phyloP scores from a whole-genome alignment of 2,888 invertebrate genomes.

The Ophioninae sp. region DNA sequence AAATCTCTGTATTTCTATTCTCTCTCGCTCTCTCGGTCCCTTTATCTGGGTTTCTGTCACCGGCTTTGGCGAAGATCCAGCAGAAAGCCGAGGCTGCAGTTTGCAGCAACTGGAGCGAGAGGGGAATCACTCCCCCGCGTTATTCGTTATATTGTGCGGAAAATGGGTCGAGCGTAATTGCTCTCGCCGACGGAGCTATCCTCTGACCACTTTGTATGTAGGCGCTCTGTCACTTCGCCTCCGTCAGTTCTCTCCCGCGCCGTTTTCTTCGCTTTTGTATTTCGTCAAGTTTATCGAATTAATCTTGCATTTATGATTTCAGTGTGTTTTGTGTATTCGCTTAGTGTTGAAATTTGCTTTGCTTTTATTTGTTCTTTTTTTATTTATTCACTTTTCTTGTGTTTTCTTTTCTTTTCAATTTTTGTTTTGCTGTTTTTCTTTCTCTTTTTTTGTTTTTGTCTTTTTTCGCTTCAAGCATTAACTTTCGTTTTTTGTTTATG shows the following conservation, averaged over 20 bases:
- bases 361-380: neutral
- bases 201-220: slow-evolving; percentile 45
- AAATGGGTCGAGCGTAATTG: slow-evolving; percentile 79
- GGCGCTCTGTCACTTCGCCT: slow-evolving; percentile 1
- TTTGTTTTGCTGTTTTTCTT: neutral
- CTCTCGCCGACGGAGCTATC: slow-evolving; percentile 63
- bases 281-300: neutral
- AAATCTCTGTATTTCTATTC: slow-evolving; percentile 35
- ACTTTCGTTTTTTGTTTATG: slow-evolving; percentile 50
- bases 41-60: slow-evolving; percentile 58
- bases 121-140: slow-evolving; percentile 54
- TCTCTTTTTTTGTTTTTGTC: too few relatives aligned
- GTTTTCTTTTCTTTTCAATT: neutral
- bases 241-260: slow-evolving; percentile 19
- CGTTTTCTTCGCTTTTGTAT: slow-evolving; percentile 13
- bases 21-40: slow-evolving; percentile 10
- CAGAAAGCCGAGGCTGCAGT: slow-evolving; percentile 66
- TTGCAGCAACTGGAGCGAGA: slow-evolving; percentile 53
- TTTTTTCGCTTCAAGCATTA: neutral
- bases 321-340: neutral
- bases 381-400: neutral
- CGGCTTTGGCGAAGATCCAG: slow-evolving; percentile 78
- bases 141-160: slow-evolving; percentile 77
- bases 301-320: neutral
- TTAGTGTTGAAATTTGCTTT: neutral